These are phyloP conservation scores for Plagodis dolabraria DNA, from an alignment of 2,888 invertebrate species.

Conservation along the genomic window DNA sequence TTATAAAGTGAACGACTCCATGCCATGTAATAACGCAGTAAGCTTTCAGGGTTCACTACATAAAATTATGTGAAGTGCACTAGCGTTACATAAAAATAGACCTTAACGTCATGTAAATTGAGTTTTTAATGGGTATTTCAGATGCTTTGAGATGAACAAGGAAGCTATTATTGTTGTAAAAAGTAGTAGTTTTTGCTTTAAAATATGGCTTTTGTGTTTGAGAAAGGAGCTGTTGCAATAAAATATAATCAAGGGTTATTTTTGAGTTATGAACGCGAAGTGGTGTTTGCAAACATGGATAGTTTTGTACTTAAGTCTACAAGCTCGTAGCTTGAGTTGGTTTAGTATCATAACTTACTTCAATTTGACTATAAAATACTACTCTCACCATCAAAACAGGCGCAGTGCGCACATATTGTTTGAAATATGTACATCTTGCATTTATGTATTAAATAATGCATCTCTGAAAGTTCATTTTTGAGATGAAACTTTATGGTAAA, in stretches of 20 bases:
- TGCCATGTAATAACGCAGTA: conserved; percentile 39
- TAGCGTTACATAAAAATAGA: conserved; percentile 28
- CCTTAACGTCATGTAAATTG: conserved; percentile 28
- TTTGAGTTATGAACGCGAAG: conserved; percentile 17
- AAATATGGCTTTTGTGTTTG: conserved; percentile 40
- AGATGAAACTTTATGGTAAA: too few relatives aligned
- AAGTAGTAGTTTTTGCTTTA: conserved; percentile 26
- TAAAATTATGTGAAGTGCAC: conserved; percentile 34
- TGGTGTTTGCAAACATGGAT: conserved; percentile 14
- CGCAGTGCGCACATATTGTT: too few relatives aligned
- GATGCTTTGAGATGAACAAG: conserved; percentile 29
- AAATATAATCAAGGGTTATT: conserved; percentile 24
- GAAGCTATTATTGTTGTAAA: conserved; percentile 39
- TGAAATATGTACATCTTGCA: too few relatives aligned
- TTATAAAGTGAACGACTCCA: conserved; percentile 21
- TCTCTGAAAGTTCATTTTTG: too few relatives aligned
- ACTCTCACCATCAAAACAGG: too few relatives aligned
- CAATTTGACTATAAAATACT: too few relatives aligned
- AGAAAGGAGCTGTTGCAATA: conserved; percentile 26
- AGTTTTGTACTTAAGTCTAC: conserved; percentile 14
- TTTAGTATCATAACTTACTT: too few relatives aligned
- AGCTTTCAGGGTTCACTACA: conserved; percentile 40
- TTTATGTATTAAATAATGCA: too few relatives aligned
- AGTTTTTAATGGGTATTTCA: conserved; percentile 25
- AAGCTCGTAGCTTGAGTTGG: too few relatives aligned